Evolutionary conservation across 2,888 invertebrate genomes (phyloP).

Genomic region (Callinectes sapidus): DNA sequence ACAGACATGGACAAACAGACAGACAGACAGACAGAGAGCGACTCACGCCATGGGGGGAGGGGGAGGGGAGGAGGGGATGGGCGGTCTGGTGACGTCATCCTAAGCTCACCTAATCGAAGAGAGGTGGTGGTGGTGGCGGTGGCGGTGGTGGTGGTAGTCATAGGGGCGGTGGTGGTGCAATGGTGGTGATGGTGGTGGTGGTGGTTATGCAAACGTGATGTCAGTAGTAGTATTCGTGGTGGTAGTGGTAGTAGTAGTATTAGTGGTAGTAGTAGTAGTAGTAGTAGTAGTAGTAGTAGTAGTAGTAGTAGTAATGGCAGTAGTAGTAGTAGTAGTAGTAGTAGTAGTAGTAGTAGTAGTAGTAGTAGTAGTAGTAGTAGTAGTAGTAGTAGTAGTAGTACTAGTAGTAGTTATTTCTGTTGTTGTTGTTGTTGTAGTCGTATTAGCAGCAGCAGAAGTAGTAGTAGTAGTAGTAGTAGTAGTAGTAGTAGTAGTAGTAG

Average conservation of each 20-base stretch:
- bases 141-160: neutral
- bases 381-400: neutral
- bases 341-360: neutral
- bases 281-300: neutral
- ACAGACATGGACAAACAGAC: neutral
- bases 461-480: neutral
- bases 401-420: neutral
- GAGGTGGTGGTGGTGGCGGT: neutral
- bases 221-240: neutral
- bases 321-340: neutral
- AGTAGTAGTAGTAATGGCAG: neutral
- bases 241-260: neutral
- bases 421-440: neutral
- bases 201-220: neutral
- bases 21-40: neutral
- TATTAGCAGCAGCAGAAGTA: neutral
- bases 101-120: conserved; percentile 17
- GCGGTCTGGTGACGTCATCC: neutral
- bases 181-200: neutral
- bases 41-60: neutral
- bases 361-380: neutral
- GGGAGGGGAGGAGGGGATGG: neutral
- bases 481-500: neutral
- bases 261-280: neutral
- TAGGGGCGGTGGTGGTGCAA: too few species aligned